A percentile compares a stretch with the other conserved stretches of the same genome.
Conservation (phyloP, 2,113 vertebrate species). For the Salvelinus fontinalis region DNA sequence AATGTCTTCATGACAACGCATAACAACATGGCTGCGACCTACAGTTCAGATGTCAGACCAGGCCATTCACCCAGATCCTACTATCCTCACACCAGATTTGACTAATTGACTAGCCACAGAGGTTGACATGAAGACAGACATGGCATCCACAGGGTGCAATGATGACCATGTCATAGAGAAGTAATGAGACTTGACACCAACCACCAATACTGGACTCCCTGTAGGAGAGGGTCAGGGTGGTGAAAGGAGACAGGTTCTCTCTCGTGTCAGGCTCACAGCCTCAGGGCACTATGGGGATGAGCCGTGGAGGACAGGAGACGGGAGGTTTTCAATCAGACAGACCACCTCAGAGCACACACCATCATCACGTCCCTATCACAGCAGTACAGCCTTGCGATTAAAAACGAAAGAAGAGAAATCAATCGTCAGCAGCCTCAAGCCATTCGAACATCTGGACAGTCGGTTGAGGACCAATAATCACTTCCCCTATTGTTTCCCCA, state of each 20-base stretch:
- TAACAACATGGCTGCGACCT: conserved; percentile 3
- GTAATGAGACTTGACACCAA: conserved; percentile 73
- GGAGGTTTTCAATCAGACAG: conserved; percentile 67
- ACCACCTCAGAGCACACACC: conserved; percentile 51
- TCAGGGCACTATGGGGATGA: conserved; percentile 47
- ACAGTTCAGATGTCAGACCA: conserved; percentile 21
- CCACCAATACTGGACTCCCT: background rate
- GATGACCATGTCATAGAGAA: conserved; percentile 79
- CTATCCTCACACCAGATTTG: conserved; percentile 46
- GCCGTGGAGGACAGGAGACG: conserved; percentile 37
- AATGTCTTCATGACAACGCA: background rate
- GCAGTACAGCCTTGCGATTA: conserved; percentile 43
- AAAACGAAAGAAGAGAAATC: conserved; percentile 69
- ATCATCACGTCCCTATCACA: conserved; percentile 52
- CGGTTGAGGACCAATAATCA: conserved; percentile 36
- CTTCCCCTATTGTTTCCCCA: conserved; percentile 51
- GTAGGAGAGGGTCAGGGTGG: conserved; percentile 44
- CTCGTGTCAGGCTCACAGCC: conserved; percentile 51
- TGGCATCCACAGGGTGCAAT: conserved; percentile 69
- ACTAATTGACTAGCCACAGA: conserved; percentile 91
- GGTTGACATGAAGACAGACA: conserved; percentile 83
- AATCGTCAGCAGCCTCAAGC: conserved; percentile 59
- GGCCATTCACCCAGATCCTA: conserved; percentile 25
- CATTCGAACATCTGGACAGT: conserved; percentile 47
- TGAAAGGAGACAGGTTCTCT: conserved; percentile 53